Percentiles rank a stretch among this genome's conserved stretches.
phyloP scores from a whole-genome alignment of 2,888 invertebrate genomes.

The Epiblema foenella region DNA sequence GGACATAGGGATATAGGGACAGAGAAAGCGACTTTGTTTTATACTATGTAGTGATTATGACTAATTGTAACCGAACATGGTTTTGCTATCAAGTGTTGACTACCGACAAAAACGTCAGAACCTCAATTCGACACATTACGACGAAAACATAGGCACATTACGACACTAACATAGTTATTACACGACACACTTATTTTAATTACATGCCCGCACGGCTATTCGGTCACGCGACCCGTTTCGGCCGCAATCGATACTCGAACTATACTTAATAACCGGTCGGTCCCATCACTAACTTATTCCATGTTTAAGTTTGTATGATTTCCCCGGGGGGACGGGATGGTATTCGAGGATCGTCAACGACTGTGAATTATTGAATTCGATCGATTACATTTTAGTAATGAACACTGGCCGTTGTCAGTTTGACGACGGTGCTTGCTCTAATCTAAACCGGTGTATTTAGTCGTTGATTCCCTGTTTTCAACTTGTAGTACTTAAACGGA shows the following conservation, averaged over 20 bases:
- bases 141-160: slow-evolving; percentile 32
- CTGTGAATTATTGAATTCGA: slow-evolving; percentile 70
- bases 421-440: slow-evolving; percentile 1
- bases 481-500: background rate
- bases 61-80: background rate
- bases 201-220: slow-evolving; percentile 33
- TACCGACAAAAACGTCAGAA: background rate
- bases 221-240: slow-evolving; percentile 47
- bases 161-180: slow-evolving; percentile 37
- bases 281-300: slow-evolving; percentile 62
- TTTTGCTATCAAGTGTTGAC: background rate
- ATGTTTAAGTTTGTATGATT: slow-evolving; percentile 78
- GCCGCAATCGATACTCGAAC: slow-evolving; percentile 44
- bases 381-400: slow-evolving; percentile 42
- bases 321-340: slow-evolving; percentile 70
- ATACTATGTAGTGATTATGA: too few species aligned
- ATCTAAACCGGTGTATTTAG: slow-evolving; percentile 3
- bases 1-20: too few species aligned
- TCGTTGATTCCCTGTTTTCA: background rate
- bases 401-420: slow-evolving; percentile 10
- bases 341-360: slow-evolving; percentile 70
- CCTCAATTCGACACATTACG: slow-evolving; percentile 9
- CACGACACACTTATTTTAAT: slow-evolving; percentile 42
- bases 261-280: slow-evolving; percentile 55
- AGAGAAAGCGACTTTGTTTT: too few species aligned